These are phyloP conservation scores for Ailurus styani DNA, from an alignment of 2,113 vertebrate genomes.

Conservation along the genomic window DNA sequence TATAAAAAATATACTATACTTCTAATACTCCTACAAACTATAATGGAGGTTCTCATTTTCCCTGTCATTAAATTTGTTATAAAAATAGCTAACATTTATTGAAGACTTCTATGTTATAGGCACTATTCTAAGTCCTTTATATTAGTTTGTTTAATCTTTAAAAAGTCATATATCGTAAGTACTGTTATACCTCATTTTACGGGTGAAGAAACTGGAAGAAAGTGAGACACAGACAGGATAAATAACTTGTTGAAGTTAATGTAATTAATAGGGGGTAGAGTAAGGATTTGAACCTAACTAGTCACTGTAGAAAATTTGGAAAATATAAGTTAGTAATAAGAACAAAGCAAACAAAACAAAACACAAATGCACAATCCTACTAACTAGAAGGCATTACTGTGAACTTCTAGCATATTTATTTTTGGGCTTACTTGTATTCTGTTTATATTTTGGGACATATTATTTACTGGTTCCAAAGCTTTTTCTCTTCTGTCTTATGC, in stretches of 20 bases:
- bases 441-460: neutral
- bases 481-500: neutral
- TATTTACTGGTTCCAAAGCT: neutral
- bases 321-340: neutral
- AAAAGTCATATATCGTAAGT: neutral
- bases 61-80: neutral
- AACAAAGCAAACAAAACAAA: neutral
- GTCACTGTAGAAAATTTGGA: neutral
- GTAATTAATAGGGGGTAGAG: neutral
- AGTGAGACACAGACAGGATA: neutral
- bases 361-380: neutral
- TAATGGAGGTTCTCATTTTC: neutral
- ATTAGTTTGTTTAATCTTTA: neutral
- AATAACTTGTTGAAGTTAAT: neutral
- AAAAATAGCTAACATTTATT: neutral
- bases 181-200: neutral
- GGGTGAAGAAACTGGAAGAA: neutral
- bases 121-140: neutral
- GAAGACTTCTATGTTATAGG: neutral
- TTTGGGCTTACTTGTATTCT: neutral
- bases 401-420: neutral
- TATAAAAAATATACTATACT: too few relatives aligned
- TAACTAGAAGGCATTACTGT: neutral
- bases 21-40: neutral
- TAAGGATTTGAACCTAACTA: neutral